Conservation (phyloP, 2,113 vertebrate genomes). For the Tiliqua scincoides region DNA sequence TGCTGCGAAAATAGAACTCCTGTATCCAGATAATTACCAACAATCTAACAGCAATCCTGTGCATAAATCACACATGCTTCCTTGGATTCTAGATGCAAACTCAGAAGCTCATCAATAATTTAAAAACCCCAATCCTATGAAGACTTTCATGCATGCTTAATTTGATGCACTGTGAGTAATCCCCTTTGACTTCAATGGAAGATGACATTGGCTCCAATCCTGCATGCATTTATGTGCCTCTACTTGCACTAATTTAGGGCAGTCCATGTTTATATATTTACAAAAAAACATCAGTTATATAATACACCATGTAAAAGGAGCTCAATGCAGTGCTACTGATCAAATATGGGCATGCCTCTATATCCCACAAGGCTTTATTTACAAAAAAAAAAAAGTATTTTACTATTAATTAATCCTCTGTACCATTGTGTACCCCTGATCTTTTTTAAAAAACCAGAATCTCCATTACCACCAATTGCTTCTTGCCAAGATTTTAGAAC, state of each 20-base stretch:
- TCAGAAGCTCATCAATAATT: background rate
- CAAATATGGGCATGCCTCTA: background rate
- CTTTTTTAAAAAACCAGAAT: background rate
- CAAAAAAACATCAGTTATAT: background rate
- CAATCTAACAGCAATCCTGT: background rate
- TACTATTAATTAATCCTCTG: background rate
- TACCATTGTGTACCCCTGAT: background rate
- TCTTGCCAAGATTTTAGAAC: background rate
- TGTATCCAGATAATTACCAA: constrained; percentile 18
- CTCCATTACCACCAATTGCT: background rate
- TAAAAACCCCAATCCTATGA: constrained; percentile 13
- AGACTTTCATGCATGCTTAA: constrained; percentile 29
- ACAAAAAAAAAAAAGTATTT: background rate
- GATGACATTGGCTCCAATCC: background rate
- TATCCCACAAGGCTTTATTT: background rate
- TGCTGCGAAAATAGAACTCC: background rate
- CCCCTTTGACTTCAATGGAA: constrained; percentile 1
- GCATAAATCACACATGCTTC: constrained; percentile 13
- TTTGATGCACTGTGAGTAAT: constrained; percentile 24
- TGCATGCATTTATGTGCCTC: background rate
- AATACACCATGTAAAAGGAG: background rate
- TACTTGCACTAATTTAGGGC: background rate
- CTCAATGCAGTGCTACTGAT: background rate
- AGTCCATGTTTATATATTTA: background rate
- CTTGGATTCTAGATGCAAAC: constrained; percentile 25